These are phyloP conservation scores for Dasysyrphus tricinctus DNA, from an alignment of 2,888 invertebrate genomes.

Conservation along the genomic window DNA sequence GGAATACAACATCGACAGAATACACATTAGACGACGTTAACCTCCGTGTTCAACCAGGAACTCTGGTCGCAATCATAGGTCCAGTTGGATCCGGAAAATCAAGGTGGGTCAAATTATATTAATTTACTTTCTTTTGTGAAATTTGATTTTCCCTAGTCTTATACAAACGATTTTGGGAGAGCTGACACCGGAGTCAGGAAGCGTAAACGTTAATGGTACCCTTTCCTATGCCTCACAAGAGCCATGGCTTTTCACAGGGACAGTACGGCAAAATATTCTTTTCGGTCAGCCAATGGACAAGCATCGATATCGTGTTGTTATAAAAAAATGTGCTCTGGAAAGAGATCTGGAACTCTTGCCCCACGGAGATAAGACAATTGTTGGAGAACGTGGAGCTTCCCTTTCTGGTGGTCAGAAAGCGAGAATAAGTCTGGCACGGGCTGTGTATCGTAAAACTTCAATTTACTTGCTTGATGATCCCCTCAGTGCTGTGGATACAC, in stretches of 20 bases:
- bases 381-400: slow-evolving; percentile 93
- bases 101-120: slow-evolving; percentile 76
- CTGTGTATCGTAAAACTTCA: slow-evolving; percentile 93
- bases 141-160: slow-evolving; percentile 78
- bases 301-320: slow-evolving; percentile 85
- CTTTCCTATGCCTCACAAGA: slow-evolving; percentile 92
- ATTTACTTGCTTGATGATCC: slow-evolving; percentile 96
- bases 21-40: slow-evolving; percentile 88
- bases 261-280: slow-evolving; percentile 86
- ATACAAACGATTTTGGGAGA: slow-evolving; percentile 85
- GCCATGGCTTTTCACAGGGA: slow-evolving; percentile 92
- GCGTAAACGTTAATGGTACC: slow-evolving; percentile 85
- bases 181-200: slow-evolving; percentile 84
- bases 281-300: slow-evolving; percentile 86
- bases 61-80: slow-evolving; percentile 88
- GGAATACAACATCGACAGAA: slow-evolving; percentile 86
- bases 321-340: slow-evolving; percentile 84
- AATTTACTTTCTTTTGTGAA: neutral
- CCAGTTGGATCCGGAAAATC: slow-evolving; percentile 89
- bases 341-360: slow-evolving; percentile 86
- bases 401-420: slow-evolving; percentile 95
- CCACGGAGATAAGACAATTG: slow-evolving; percentile 86
- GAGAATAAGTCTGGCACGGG: slow-evolving; percentile 93
- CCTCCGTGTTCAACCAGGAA: slow-evolving; percentile 87
- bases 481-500: slow-evolving; percentile 95